A percentile compares a stretch with the other conserved stretches of the same genome.
Conservation (phyloP, 1,140 invertebrate species). For the Drosophila albomicans region DNA sequence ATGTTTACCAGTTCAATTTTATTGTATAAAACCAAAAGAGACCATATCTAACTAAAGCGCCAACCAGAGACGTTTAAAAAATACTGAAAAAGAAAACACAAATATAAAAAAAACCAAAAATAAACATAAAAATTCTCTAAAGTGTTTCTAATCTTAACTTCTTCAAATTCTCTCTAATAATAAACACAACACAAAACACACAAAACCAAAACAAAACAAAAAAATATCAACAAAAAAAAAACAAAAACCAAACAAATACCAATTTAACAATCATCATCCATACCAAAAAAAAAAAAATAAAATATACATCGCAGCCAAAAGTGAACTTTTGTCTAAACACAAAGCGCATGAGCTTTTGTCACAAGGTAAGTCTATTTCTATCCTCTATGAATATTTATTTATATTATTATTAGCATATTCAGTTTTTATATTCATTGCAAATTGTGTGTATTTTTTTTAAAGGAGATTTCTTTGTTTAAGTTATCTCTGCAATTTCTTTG, state of each 20-base stretch:
- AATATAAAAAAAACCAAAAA: conserved; percentile 23
- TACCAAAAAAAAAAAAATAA: conserved; percentile 16
- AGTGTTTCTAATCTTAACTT: conserved; percentile 67
- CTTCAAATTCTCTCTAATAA: conserved; percentile 61
- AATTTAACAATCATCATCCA: conserved; percentile 40
- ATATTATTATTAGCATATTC: neutral
- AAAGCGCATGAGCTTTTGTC: conserved; percentile 60
- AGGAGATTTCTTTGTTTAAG: too few relatives aligned
- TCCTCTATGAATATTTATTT: neutral
- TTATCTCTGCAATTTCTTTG: too few relatives aligned
- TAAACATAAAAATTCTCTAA: conserved; percentile 31
- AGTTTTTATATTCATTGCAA: neutral
- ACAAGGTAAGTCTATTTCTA: conserved; percentile 55
- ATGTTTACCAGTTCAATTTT: conserved; percentile 65
- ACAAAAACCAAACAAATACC: conserved; percentile 1
- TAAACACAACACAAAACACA: conserved; percentile 54
- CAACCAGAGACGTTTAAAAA: conserved; percentile 19
- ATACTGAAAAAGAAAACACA: conserved; percentile 27
- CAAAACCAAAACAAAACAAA: conserved; percentile 11
- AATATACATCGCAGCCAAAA: conserved; percentile 52
- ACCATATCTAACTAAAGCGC: conserved; percentile 25
- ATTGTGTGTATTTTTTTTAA: too few relatives aligned
- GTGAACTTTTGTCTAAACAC: conserved; percentile 36
- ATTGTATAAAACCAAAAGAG: conserved; percentile 38
- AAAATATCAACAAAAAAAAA: conserved; percentile 26